phyloP scores from a whole-genome alignment of 2,888 invertebrate species.

The Pegoplata infirma region DNA sequence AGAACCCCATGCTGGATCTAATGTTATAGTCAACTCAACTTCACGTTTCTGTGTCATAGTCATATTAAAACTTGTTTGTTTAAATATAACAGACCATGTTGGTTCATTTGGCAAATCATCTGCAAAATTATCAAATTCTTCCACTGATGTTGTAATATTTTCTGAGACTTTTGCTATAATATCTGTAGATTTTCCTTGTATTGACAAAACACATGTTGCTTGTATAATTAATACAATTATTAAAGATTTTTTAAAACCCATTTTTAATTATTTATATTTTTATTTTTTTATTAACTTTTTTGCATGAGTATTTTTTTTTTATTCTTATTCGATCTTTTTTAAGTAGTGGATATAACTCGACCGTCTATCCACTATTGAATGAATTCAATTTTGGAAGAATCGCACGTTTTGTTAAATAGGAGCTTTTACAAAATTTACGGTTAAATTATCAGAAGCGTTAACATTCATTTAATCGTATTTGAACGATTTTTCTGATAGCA shows the following conservation, averaged over 20 bases:
- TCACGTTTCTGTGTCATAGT: slow-evolving; percentile 57
- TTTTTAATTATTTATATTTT: slow-evolving; percentile 7
- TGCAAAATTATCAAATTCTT: background rate
- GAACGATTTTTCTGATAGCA: background rate
- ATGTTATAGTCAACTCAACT: slow-evolving; percentile 55
- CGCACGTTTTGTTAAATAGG: slow-evolving; percentile 23
- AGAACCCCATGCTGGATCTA: slow-evolving; percentile 53
- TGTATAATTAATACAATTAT: slow-evolving; percentile 16
- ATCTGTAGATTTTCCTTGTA: background rate
- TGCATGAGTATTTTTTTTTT: background rate
- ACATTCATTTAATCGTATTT: slow-evolving; percentile 13
- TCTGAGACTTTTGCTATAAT: background rate
- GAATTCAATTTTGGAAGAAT: background rate
- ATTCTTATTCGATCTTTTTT: background rate
- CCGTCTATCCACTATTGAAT: background rate
- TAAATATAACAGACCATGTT: slow-evolving; percentile 55
- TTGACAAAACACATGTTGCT: slow-evolving; percentile 5
- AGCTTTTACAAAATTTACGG: slow-evolving; percentile 30
- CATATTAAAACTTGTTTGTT: slow-evolving; percentile 51
- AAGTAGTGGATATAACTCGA: background rate
- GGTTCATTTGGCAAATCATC: slow-evolving; percentile 9
- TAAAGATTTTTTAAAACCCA: slow-evolving; percentile 28
- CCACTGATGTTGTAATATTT: background rate
- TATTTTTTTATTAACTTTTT: background rate
- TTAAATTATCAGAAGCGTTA: slow-evolving; percentile 14